These are phyloP conservation scores for Magallana ariakensis DNA, from an alignment of 1,140 invertebrate genomes.

Conservation along the genomic window DNA sequence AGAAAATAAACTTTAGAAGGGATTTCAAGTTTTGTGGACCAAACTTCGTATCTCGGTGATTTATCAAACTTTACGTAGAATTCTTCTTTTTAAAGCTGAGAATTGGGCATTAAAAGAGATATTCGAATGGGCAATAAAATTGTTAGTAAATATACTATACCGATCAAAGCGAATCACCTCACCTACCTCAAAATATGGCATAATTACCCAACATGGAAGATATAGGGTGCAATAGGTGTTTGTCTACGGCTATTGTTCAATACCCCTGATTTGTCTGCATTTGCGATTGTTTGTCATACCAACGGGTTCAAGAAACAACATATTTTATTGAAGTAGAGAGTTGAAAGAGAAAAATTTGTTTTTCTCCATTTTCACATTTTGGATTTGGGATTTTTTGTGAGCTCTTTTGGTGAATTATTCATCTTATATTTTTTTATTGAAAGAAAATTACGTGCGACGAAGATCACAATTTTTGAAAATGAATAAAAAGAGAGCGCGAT, in stretches of 20 bases:
- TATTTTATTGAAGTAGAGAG: neutral
- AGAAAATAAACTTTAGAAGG: neutral
- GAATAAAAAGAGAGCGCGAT: too few species aligned
- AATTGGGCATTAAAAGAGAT: neutral
- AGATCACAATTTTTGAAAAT: too few species aligned
- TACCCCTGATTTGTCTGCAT: neutral
- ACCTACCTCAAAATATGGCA: neutral
- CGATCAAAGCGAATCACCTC: neutral
- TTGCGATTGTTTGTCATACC: neutral
- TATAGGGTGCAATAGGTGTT: neutral
- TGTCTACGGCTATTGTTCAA: neutral
- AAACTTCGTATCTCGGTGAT: neutral
- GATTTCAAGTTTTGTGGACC: constrained; percentile 14
- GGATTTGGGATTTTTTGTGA: too few species aligned
- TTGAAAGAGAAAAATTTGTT: too few species aligned
- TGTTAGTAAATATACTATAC: constrained; percentile 15
- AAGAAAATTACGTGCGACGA: too few species aligned
- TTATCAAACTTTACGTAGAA: neutral
- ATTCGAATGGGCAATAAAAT: constrained; percentile 19
- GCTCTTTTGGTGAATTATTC: neutral
- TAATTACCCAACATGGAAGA: neutral
- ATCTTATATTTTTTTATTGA: too few species aligned
- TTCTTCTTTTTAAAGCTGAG: neutral
- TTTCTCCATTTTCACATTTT: too few species aligned
- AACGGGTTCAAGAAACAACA: neutral